Percentiles rank a stretch among this genome's conserved stretches.
Evolutionary conservation across 2,888 invertebrate genomes (phyloP).

Genomic region (Diloba caeruleocephala): DNA sequence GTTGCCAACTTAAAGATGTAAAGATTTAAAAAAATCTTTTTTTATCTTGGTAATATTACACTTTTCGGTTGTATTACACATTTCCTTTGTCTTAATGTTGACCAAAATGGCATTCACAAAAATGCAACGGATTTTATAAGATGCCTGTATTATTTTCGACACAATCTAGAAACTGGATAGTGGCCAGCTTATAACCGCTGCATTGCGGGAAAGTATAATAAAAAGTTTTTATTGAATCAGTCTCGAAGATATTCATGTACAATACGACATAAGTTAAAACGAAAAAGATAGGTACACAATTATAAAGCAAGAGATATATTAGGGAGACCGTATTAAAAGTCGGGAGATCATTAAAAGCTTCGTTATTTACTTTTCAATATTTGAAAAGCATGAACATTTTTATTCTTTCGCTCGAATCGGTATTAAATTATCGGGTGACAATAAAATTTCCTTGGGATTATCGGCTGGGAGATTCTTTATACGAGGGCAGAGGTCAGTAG

Average conservation of each 20-base stretch:
- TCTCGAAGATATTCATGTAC: conserved; percentile 34
- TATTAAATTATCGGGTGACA: conserved; percentile 61
- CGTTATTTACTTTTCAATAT: conserved; percentile 48
- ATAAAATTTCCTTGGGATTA: conserved; percentile 61
- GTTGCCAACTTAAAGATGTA: conserved; percentile 52
- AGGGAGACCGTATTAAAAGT: conserved; percentile 36
- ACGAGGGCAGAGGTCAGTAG: conserved; percentile 81
- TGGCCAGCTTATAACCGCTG: conserved; percentile 78
- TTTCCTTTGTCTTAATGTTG: conserved; percentile 12
- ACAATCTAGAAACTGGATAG: conserved; percentile 82
- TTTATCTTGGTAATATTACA: conserved; percentile 16
- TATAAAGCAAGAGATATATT: conserved; percentile 39
- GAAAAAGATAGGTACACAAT: conserved; percentile 41
- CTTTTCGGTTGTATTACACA: background rate
- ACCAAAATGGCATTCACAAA: conserved; percentile 35
- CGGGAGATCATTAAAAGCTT: conserved; percentile 45
- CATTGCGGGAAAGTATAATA: conserved; percentile 70
- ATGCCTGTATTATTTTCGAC: conserved; percentile 77
- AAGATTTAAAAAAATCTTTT: conserved; percentile 41
- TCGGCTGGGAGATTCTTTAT: conserved; percentile 67
- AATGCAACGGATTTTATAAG: conserved; percentile 65
- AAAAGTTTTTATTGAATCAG: conserved; percentile 48
- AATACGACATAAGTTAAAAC: conserved; percentile 26
- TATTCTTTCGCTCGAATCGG: conserved; percentile 44
- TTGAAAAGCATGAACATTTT: conserved; percentile 46